Base-by-base conservation (phyloP, 2,888 invertebrate genomes). In the Agrotis clavis region DNA sequence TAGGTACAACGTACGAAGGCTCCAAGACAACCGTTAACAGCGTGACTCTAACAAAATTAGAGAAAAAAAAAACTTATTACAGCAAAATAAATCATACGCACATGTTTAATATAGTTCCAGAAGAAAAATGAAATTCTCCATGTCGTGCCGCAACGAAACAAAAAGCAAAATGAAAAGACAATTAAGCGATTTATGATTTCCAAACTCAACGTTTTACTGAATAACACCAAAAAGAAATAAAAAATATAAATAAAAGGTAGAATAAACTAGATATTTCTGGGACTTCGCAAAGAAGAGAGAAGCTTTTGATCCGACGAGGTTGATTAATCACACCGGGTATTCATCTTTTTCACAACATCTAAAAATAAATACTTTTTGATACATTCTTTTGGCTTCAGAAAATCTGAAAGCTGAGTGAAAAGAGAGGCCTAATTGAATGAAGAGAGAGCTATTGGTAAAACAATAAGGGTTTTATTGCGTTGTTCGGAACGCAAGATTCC, bases 141-240 rank as follows among this genome's bases (percentile, higher is more conserved):
- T 79, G 68, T 70, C 50, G 63, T 76, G 63, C 66, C 60, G 35
- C 13, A 62, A 50, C 48, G 62, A 60, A 66, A 79, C 45, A 67
- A 64, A 70, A 77, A 62, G 35, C 13, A 59, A 74, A 70, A 74
- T 61, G 64, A 62, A 80, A 74, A 77, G 48, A 81, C 73, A 71
- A 65, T 71, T n/a, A 74, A 83, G 67, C 75, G 73, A 83, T 81
- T 84, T 75, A 79, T 75, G 73, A 71, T 74, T 71, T 73, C 54
- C n/a, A 79, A 80, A 62, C 67, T 76, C 71, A 64, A n/a, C 67
- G 41, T 68, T 79, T 75, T 74, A 65, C 71, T 67, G 57, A 72
- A 71, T 74, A 76, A 81, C 59, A 76, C 54, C 60, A 19, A 71
- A 75, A 70, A 67, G 30, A 62, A 72, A 74, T 68, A 56, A 41